phyloP scores from a whole-genome alignment of 1,140 invertebrate genomes.

The Andrena cerasifolii region DNA sequence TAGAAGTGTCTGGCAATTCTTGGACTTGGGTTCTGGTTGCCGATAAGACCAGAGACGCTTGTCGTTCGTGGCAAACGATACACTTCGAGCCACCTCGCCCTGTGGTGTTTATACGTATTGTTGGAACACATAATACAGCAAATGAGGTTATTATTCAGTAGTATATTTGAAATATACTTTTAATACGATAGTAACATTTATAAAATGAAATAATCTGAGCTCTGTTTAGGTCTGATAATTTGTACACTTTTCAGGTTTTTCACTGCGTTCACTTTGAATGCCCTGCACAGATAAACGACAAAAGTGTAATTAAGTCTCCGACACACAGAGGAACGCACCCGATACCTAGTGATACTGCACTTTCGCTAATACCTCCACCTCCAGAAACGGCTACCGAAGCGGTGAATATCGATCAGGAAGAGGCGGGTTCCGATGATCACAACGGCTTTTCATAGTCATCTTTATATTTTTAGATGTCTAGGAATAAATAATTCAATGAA shows the following conservation, averaged over 20 bases:
- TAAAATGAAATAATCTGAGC: background rate
- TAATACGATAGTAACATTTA: no score
- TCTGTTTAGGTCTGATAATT: no score
- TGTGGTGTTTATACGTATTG: slow-evolving; percentile 96
- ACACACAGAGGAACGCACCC: slow-evolving; percentile 58
- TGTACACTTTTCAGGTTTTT: slow-evolving; percentile 88
- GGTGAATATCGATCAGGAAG: slow-evolving; percentile 75
- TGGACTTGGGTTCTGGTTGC: slow-evolving; percentile 94
- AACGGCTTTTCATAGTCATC: slow-evolving; percentile 35
- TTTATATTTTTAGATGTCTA: background rate
- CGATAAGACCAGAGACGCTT: slow-evolving; percentile 89
- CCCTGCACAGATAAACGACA: slow-evolving; percentile 86
- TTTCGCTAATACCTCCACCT: slow-evolving; percentile 40
- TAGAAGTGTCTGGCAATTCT: slow-evolving; percentile 97
- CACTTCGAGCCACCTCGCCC: slow-evolving; percentile 89
- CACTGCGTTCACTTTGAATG: slow-evolving; percentile 99
- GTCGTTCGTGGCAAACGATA: slow-evolving; percentile 96
- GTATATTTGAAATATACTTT: no score
- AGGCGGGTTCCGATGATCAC: slow-evolving; percentile 49
- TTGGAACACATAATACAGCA: slow-evolving; percentile 97
- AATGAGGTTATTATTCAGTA: slow-evolving; percentile 90
- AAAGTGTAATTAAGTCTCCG: slow-evolving; percentile 64
- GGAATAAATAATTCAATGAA: background rate
- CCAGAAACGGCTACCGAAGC: slow-evolving; percentile 75
- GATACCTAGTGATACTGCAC: slow-evolving; percentile 23